phyloP scores from a whole-genome alignment of 1,140 invertebrate genomes.

The Platorchestia sp. region DNA sequence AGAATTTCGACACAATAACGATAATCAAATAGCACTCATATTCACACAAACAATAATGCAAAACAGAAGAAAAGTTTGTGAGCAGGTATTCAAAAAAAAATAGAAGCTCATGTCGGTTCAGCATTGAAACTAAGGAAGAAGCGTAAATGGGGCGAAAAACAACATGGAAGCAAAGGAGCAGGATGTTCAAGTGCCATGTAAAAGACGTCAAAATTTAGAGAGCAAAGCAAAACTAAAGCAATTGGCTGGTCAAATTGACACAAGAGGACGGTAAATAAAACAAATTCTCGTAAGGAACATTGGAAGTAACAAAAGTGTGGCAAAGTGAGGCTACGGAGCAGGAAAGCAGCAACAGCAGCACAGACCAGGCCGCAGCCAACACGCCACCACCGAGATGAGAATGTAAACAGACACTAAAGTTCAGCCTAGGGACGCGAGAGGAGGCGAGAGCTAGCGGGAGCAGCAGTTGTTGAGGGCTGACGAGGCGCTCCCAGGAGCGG shows the following conservation, averaged over 20 bases:
- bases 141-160: not conserved
- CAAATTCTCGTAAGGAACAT: not conserved
- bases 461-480: slow-evolving; percentile 68
- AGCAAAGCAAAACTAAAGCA: not conserved
- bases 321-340: not conserved
- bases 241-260: not conserved
- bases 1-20: not conserved
- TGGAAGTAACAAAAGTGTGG: not conserved
- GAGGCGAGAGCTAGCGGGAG: slow-evolving; percentile 57
- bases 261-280: not conserved
- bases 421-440: not conserved
- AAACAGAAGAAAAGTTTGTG: not conserved
- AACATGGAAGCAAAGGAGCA: not conserved
- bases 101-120: not conserved
- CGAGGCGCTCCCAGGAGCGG: slow-evolving; percentile 62
- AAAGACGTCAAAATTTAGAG: not conserved
- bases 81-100: not conserved
- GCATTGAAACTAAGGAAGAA: not conserved
- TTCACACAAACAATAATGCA: not conserved
- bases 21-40: not conserved
- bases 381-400: not conserved
- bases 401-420: not conserved
- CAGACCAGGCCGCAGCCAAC: not conserved
- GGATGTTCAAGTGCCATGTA: not conserved
- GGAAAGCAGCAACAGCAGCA: not conserved